These are phyloP conservation scores for Tarsius wallacei DNA, from an alignment of 2,797 vertebrate genomes.

Conservation along the genomic window DNA sequence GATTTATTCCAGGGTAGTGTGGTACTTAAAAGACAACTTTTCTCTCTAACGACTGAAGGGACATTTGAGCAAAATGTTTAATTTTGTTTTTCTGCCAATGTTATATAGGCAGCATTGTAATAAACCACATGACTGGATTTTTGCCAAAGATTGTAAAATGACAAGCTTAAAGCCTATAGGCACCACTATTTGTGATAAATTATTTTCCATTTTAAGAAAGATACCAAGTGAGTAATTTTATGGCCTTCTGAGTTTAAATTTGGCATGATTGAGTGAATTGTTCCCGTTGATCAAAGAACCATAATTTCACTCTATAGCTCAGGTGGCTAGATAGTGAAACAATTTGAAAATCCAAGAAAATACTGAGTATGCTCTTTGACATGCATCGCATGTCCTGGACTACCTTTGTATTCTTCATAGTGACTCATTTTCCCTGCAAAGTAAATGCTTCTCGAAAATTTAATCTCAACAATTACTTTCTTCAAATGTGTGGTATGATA, in stretches of 20 bases:
- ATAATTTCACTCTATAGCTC: not conserved
- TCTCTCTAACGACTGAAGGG: not conserved
- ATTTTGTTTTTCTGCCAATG: constrained; percentile 58
- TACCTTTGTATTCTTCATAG: not conserved
- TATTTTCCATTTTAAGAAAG: constrained; percentile 63
- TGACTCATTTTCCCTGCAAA: constrained; percentile 47
- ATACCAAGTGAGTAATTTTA: constrained; percentile 61
- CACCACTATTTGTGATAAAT: constrained; percentile 36
- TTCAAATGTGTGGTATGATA: not conserved
- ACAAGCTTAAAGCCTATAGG: constrained; percentile 1
- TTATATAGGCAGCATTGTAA: not conserved
- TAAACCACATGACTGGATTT: constrained; percentile 62
- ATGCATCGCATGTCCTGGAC: not conserved
- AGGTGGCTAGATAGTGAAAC: not conserved
- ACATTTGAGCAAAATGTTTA: constrained; percentile 56
- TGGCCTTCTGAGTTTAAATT: constrained; percentile 63
- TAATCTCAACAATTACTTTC: not conserved
- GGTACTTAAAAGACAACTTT: constrained; percentile 13
- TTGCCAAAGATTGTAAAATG: constrained; percentile 66
- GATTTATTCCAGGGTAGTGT: not conserved
- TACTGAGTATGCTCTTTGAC: not conserved
- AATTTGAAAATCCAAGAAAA: constrained; percentile 43
- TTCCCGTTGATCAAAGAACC: not conserved
- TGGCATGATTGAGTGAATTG: constrained; percentile 13
- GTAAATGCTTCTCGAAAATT: constrained; percentile 36